phyloP scores from a whole-genome alignment of 2,797 vertebrate genomes.

The Crotalus adamanteus region DNA sequence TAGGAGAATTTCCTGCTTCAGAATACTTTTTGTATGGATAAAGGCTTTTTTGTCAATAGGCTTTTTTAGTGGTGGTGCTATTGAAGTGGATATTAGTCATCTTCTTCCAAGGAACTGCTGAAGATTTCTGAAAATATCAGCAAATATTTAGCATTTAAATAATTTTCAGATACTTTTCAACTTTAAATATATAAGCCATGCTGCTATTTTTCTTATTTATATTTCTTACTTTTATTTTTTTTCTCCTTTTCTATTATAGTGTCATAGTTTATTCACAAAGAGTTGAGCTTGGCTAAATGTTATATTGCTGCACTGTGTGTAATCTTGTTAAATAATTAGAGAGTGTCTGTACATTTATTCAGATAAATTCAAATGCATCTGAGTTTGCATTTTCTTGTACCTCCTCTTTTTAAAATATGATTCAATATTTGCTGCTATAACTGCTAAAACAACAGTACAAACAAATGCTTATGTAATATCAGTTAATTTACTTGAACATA shows the following conservation, averaged over 20 bases:
- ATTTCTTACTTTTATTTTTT: neutral
- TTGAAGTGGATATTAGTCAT: neutral
- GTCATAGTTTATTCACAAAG: neutral
- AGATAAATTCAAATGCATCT: neutral
- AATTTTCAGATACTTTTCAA: neutral
- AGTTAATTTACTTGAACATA: neutral
- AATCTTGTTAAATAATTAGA: neutral
- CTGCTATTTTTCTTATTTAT: neutral
- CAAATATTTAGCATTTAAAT: neutral
- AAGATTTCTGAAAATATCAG: neutral
- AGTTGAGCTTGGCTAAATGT: neutral
- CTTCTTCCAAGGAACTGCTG: neutral
- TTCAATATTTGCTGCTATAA: neutral
- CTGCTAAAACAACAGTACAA: neutral
- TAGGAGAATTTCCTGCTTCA: neutral
- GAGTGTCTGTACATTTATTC: neutral
- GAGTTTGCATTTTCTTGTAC: neutral
- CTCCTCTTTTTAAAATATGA: neutral
- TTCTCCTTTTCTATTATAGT: neutral
- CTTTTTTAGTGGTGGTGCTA: neutral
- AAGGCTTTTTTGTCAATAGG: neutral
- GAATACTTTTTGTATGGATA: too few relatives aligned
- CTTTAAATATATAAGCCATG: neutral
- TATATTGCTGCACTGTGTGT: neutral
- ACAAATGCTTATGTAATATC: neutral